Evolutionary conservation across 2,113 vertebrate species (phyloP).

Genomic region (Anoplopoma fimbria): DNA sequence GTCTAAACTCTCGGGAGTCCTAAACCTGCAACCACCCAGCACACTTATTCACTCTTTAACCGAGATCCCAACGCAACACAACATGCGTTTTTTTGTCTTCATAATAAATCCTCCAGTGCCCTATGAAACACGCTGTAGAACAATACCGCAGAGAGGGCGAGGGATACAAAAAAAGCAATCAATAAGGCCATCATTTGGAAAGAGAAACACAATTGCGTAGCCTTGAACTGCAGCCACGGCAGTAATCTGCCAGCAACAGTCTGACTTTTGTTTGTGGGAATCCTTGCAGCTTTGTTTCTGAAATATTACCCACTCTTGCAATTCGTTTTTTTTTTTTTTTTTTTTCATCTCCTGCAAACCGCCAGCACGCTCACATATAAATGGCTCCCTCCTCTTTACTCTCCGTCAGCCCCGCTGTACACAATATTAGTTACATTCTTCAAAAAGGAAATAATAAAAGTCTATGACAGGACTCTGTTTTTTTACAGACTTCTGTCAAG

Average conservation of each 20-base stretch:
- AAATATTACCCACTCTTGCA: conserved; percentile 33
- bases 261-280: conserved; percentile 57
- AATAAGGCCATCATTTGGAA: conserved; percentile 65
- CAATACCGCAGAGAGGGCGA: conserved; percentile 24
- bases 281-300: conserved; percentile 39
- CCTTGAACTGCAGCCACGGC: conserved; percentile 2
- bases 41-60: conserved; percentile 32
- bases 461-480: conserved; percentile 63
- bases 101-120: conserved; percentile 47
- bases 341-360: conserved; percentile 20
- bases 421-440: conserved; percentile 72
- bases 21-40: conserved; percentile 6
- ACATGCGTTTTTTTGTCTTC: conserved; percentile 18
- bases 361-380: background rate
- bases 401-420: conserved; percentile 36
- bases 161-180: conserved; percentile 49
- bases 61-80: conserved; percentile 4
- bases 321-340: too few species aligned
- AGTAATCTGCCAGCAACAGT: conserved; percentile 22
- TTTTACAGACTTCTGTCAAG: conserved; percentile 58
- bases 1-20: conserved; percentile 33
- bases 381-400: conserved; percentile 10
- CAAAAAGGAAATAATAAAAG: conserved; percentile 51
- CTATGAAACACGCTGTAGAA: conserved; percentile 26
- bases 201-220: conserved; percentile 43